Evolutionary conservation across 1,140 invertebrate species (phyloP).

Genomic region (Eurosta solidaginis): DNA sequence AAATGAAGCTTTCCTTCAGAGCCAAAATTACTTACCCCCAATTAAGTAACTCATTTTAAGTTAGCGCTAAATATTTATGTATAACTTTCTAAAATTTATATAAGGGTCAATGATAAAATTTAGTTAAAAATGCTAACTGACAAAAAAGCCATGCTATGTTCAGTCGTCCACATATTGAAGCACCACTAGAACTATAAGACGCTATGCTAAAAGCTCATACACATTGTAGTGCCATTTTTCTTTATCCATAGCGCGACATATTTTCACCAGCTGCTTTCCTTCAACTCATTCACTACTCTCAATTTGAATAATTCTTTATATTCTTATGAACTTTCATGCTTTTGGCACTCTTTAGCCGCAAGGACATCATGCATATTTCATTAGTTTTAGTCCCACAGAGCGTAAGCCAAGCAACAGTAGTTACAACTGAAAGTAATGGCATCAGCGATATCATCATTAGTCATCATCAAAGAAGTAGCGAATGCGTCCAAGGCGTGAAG

Average conservation of each 20-base stretch:
- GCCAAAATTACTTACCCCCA: too few relatives aligned
- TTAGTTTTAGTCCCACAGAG: background rate
- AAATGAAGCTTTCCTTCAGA: too few relatives aligned
- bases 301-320: background rate
- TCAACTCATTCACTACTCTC: background rate
- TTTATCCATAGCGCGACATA: background rate
- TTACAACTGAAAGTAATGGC: background rate
- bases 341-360: constrained; percentile 13
- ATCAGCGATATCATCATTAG: constrained; percentile 11
- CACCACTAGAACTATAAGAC: too few relatives aligned
- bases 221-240: background rate
- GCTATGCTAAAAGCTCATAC: background rate
- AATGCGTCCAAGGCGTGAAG: constrained; percentile 24
- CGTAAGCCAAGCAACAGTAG: background rate
- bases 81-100: too few relatives aligned
- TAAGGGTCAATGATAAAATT: too few relatives aligned
- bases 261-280: background rate
- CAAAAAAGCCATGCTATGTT: too few relatives aligned
- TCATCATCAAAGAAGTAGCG: constrained; percentile 25
- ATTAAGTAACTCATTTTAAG: too few relatives aligned
- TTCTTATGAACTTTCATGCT: background rate
- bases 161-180: too few relatives aligned
- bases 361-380: constrained; percentile 28
- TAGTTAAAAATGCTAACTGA: too few relatives aligned
- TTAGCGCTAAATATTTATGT: too few relatives aligned